Conservation (phyloP, 2,113 vertebrate species). For the Mormyrus lacerda region DNA sequence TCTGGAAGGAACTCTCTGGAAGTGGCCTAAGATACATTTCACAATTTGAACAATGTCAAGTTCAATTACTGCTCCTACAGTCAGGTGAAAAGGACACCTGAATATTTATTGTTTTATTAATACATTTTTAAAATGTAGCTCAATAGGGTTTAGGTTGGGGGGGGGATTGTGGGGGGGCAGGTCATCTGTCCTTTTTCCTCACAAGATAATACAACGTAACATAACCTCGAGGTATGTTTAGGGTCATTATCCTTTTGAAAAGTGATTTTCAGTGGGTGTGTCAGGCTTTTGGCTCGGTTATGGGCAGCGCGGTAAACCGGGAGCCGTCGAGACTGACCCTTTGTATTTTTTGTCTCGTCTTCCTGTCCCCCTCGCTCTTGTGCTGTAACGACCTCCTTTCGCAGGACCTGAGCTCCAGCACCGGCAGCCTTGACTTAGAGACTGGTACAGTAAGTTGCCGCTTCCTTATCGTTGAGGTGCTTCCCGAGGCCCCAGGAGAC, state of each 20-base stretch:
- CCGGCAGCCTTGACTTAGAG: constrained; percentile 75
- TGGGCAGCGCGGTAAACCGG: background rate
- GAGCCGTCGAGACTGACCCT: constrained; percentile 13
- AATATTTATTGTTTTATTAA: background rate
- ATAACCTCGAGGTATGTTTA: too few relatives aligned
- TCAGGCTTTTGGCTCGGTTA: background rate
- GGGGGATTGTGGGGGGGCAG: too few relatives aligned
- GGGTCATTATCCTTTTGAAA: background rate
- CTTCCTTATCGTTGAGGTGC: constrained; percentile 39
- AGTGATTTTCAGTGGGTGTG: background rate
- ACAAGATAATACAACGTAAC: too few relatives aligned
- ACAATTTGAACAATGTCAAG: background rate
- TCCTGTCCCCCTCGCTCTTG: constrained; percentile 37
- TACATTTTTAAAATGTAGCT: background rate
- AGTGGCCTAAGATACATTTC: constrained; percentile 40
- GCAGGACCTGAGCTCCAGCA: constrained; percentile 82
- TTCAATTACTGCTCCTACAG: background rate
- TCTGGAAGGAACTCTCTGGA: constrained; percentile 42
- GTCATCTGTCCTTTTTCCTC: too few relatives aligned
- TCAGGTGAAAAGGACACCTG: background rate
- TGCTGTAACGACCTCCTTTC: constrained; percentile 51
- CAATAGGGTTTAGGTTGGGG: too few relatives aligned
- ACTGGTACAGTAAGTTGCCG: constrained; percentile 79
- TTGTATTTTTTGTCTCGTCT: constrained; percentile 59
- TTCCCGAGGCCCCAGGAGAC: constrained; percentile 43